Evolutionary conservation across 35 echinoderm and acorn worm species (phyloP), one percentile per base, ranked within the genome.

Genomic region (Amphiura filiformis): DNA sequence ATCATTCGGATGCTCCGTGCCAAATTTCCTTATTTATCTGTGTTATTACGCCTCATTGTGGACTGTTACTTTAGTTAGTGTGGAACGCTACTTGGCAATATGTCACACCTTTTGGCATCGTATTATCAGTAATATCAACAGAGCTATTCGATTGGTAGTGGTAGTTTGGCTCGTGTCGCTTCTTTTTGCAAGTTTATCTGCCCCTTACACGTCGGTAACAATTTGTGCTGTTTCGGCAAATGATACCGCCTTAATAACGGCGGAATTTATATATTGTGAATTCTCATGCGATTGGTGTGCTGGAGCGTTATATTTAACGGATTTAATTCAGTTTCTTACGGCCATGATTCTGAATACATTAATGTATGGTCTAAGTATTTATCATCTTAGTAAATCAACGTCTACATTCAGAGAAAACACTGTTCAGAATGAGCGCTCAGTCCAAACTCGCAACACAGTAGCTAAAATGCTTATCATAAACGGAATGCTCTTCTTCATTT

Each of bases 381-480:
- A 70, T 23, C 61, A 70, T 2, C 26, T 70, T 2, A n/a, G 61
- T 70, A 70, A 70, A n/a, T 5, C 61, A 70, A 23, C 26, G 4
- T 70, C 26, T 70, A 5, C 61, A 4, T 2, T 2, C 26, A n/a
- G 26, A 2, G 17, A 70, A 26, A 23, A 70, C 15, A 23, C 7
- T 70, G 26, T 70, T 26, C 61, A 70, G 26, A 70, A 70, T 70
- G 32, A 56, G 34, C 42, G 79, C 22, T 5, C 77, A 0, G 88
- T 28, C 0, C 82, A 84, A 32, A 65, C 76, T 18, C 65, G 82
- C 5, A 86, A 84, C 36, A 81, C 90, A 0, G 85, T 86, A 0
- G 81, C 90, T 23, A 75, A 81, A 56, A 92, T 92, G 90, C 84
- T 92, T 32, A 41, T 93, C 37, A 47, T 92, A 20, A 92, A 84